Conservation (phyloP, 64 coral and sea anemone species). For the Hydrozoanthus tunicans region DNA sequence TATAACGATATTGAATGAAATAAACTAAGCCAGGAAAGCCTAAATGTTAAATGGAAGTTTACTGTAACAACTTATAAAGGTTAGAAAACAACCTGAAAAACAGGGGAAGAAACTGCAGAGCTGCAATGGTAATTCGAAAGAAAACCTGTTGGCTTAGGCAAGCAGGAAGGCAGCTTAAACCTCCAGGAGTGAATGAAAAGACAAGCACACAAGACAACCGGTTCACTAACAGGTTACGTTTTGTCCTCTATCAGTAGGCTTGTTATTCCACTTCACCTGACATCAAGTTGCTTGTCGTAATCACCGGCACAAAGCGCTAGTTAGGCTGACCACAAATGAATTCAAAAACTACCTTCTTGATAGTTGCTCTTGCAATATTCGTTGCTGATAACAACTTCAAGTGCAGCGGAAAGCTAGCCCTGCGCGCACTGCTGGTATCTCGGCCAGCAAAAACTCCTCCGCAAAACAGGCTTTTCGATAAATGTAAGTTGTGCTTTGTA, state of each 20-base stretch:
- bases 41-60: no score
- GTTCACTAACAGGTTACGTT: slow-evolving; percentile 6
- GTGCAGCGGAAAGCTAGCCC: neutral
- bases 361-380: neutral
- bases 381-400: neutral
- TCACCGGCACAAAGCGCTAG: neutral
- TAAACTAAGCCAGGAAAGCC: no score
- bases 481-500: no score
- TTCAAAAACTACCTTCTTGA: neutral
- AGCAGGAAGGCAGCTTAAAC: neutral
- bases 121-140: neutral
- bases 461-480: no score
- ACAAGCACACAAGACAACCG: neutral
- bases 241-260: neutral
- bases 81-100: no score
- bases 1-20: no score
- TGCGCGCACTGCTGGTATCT: neutral
- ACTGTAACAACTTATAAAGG: no score
- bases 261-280: neutral
- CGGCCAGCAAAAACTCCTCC: no score
- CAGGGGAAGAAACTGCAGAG: neutral
- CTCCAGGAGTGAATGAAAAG: neutral
- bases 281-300: neutral
- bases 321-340: slow-evolving; percentile 3
- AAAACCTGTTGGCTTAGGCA: neutral